These are phyloP conservation scores for Andrena cerasifolii DNA, from an alignment of 1,140 invertebrate genomes.

Conservation along the genomic window DNA sequence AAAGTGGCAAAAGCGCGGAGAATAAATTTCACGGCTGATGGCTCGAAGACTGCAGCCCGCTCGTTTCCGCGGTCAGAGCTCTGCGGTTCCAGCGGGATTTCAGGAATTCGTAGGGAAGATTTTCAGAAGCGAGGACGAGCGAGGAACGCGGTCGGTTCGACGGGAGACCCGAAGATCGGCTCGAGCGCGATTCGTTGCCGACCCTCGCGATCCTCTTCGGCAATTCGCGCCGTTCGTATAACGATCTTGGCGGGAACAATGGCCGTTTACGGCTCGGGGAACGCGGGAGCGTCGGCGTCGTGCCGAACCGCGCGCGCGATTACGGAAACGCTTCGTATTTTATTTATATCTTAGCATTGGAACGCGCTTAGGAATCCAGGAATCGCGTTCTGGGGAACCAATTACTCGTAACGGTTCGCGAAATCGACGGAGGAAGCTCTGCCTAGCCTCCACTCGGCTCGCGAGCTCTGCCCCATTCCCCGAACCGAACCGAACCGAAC, in stretches of 20 bases:
- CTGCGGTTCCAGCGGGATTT: too few species aligned
- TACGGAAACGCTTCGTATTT: constrained; percentile 61
- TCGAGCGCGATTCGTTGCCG: constrained; percentile 1
- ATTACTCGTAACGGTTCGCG: constrained; percentile 63
- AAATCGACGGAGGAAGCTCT: constrained; percentile 15
- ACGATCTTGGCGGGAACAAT: constrained; percentile 52
- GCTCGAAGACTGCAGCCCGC: background rate
- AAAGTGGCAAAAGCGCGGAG: background rate
- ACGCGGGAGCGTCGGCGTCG: constrained; percentile 41
- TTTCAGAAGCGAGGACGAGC: too few species aligned
- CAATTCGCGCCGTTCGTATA: constrained; percentile 44
- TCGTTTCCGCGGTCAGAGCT: background rate
- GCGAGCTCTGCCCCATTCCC: constrained; percentile 9
- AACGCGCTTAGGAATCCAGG: constrained; percentile 55
- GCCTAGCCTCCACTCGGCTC: too few species aligned
- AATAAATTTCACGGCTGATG: background rate
- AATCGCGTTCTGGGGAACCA: constrained; percentile 67
- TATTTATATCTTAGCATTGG: constrained; percentile 64
- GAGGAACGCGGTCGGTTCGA: too few species aligned
- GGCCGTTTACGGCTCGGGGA: constrained; percentile 47
- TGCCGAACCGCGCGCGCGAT: constrained; percentile 46
- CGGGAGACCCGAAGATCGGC: constrained; percentile 10
- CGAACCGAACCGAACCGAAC: too few species aligned
- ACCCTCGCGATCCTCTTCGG: constrained; percentile 32
- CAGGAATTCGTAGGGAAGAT: constrained; percentile 3